Evolutionary conservation across 2,113 vertebrate species (phyloP), one percentile per base, ranked within the genome.

Genomic region (Tupaia tana): DNA sequence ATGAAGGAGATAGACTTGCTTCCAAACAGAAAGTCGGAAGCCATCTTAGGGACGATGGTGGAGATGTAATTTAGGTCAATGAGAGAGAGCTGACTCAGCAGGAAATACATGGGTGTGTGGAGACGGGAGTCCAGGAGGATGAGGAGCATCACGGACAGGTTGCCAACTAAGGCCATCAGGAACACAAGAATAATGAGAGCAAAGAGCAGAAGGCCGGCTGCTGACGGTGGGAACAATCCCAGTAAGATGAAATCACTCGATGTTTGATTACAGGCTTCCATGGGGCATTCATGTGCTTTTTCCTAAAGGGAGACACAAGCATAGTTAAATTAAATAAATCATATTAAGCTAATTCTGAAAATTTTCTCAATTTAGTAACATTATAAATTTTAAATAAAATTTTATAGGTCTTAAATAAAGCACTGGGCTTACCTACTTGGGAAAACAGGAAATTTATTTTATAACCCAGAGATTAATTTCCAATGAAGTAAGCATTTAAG

Each of bases 61-160:
- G 67, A 93, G 16, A 93, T 83, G 43, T 82, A 82, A 9, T 16
- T 92, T 7, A 87, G 56, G 11, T 80, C 83, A 9, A 80, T 16
- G 56, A 79, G 31, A 19, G 83, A 93, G 15, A 92, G 81, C 6
- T 92, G 71, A 67, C n/a, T 43, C 43, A 43, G 80, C 10, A 77
- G 25, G n/a, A 85, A 77, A 59, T 92, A 92, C 81, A 67, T 92
- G 52, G 90, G 81, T 11, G 15, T 84, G 29, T 84, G 73, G 52
- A 93, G 85, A 8, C 29, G 85, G 16, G 22, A 20, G 15, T 82
- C 67, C 16, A 93, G 10, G 5, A 27, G 4, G 43, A 88, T 89
- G 69, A 88, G 92, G 11, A 89, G 69, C 11, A 63, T 87, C 77
- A 82, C 73, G 24, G 58, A 58, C 8, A 82, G 13, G 69, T 74